Evolutionary conservation across 1,140 invertebrate species (phyloP).

Genomic region (Tyrophagus putrescentiae): DNA sequence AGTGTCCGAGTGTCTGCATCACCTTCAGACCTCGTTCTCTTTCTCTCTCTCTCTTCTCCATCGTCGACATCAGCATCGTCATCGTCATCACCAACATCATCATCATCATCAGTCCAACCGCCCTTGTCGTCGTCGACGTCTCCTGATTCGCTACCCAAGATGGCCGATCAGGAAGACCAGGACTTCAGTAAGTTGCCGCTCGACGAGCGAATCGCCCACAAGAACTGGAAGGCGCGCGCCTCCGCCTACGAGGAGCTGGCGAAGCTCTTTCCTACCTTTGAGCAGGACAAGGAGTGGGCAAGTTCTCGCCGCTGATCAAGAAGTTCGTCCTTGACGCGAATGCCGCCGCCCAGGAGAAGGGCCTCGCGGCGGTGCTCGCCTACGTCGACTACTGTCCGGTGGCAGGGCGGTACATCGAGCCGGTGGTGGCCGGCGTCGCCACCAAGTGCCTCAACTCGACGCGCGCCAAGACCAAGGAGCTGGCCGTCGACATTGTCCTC

Average conservation of each 20-base stretch:
- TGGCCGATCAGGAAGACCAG: too few relatives aligned
- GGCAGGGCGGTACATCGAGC: constrained; percentile 63
- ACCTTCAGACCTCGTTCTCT: not conserved
- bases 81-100: too few relatives aligned
- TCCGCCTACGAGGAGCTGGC: constrained; percentile 82
- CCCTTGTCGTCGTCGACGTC: not conserved
- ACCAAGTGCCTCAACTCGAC: constrained; percentile 80
- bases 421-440: constrained; percentile 75
- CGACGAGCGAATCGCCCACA: constrained; percentile 79
- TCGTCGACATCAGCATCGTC: too few relatives aligned
- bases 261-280: constrained; percentile 55
- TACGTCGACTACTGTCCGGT: constrained; percentile 74
- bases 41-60: not conserved
- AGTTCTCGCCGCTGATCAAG: constrained; percentile 76
- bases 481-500: constrained; percentile 68
- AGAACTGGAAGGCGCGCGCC: constrained; percentile 84
- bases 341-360: constrained; percentile 88
- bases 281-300: constrained; percentile 84
- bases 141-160: too few relatives aligned
- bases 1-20: not conserved
- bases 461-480: constrained; percentile 76
- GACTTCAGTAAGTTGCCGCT: constrained; percentile 81
- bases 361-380: constrained; percentile 70
- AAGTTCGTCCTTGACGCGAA: constrained; percentile 91
- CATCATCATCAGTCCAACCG: not conserved